A percentile compares a stretch with the other conserved stretches of the same genome.
These are phyloP conservation scores for Drosophila sordidula DNA, from an alignment of 2,888 invertebrate genomes.

Conservation along the genomic window DNA sequence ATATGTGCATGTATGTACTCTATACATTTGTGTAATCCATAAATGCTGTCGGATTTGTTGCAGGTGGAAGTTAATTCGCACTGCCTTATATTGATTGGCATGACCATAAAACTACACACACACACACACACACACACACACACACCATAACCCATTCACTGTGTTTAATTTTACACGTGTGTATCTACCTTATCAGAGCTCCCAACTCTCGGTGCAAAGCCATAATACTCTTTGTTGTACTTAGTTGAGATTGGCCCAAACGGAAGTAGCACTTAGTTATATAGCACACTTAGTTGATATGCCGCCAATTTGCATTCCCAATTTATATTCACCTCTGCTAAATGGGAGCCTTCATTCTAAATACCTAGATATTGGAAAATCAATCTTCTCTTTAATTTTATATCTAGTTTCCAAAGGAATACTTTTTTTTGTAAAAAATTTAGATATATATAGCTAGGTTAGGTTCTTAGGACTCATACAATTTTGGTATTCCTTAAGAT, in stretches of 20 bases:
- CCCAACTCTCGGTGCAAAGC: conserved; percentile 25
- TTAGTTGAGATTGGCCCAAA: conserved; percentile 25
- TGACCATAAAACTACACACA: conserved; percentile 39
- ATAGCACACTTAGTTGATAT: conserved; percentile 3
- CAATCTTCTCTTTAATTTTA: no score
- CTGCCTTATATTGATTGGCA: conserved; percentile 63
- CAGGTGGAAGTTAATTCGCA: conserved; percentile 52
- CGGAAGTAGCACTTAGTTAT: conserved; percentile 48
- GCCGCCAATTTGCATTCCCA: conserved; percentile 5
- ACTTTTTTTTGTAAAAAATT: no score
- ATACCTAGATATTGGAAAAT: no score
- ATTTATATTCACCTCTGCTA: background rate
- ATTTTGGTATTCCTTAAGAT: no score
- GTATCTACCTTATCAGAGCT: conserved; percentile 22
- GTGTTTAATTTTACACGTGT: background rate
- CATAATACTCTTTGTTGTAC: conserved; percentile 15
- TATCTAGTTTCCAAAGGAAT: no score
- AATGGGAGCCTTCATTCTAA: no score
- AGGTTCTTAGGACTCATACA: no score
- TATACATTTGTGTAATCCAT: conserved; percentile 12
- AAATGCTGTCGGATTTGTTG: conserved; percentile 19
- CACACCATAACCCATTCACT: background rate
- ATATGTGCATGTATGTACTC: background rate
- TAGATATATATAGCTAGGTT: no score
- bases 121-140: background rate